phyloP scores from a whole-genome alignment of 2,797 vertebrate genomes.

The Halcyon chelicuti region DNA sequence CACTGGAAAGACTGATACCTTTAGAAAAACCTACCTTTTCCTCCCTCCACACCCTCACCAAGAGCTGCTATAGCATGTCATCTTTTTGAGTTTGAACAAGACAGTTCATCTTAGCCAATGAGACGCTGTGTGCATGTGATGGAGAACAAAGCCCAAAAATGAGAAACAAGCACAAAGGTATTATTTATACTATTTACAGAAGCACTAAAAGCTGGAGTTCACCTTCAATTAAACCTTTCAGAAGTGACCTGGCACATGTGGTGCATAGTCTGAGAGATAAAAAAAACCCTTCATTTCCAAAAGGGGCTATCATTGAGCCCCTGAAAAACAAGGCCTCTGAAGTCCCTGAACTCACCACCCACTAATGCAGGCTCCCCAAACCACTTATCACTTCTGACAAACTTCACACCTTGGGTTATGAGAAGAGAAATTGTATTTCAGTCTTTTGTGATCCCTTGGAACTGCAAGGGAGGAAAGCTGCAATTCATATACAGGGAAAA shows the following conservation, averaged over 20 bases:
- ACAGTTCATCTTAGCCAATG: not conserved
- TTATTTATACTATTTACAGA: not conserved
- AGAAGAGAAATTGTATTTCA: not conserved
- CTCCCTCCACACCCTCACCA: not conserved
- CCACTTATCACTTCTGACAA: constrained; percentile 29
- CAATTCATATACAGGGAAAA: not conserved
- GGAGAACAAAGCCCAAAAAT: not conserved
- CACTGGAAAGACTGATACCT: not conserved
- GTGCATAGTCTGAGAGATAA: not conserved
- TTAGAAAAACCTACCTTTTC: not conserved
- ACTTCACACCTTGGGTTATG: constrained; percentile 22
- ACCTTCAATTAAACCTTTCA: not conserved
- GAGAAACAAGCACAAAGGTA: not conserved
- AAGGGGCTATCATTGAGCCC: not conserved
- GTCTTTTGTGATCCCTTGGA: not conserved
- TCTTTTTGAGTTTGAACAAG: not conserved
- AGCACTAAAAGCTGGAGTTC: not conserved
- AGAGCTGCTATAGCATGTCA: not conserved
- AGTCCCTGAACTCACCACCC: constrained; percentile 18
- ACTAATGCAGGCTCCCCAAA: not conserved
- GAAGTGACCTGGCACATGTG: not conserved
- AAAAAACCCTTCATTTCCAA: not conserved
- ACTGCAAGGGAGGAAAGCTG: not conserved
- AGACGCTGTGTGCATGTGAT: not conserved
- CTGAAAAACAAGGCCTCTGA: not conserved